Evolutionary conservation across 2,797 vertebrate species (phyloP), one percentile per base, ranked within the genome.

Genomic region (Eospalax fontanierii): DNA sequence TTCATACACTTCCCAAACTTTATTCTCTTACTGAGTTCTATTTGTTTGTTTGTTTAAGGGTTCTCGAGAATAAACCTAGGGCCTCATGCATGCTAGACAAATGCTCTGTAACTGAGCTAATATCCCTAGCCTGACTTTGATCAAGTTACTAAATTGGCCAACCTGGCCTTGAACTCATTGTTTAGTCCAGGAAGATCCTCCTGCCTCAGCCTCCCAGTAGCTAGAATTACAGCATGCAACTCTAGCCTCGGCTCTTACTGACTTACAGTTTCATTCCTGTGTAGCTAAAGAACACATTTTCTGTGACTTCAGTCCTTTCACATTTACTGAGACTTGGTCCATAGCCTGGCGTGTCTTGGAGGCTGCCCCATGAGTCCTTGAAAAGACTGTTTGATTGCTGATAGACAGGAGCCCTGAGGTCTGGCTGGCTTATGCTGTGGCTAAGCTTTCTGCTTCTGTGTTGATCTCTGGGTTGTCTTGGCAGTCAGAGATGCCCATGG

Each of bases 311-410:
- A 1, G 0, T 46, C 14, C 35, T 71, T n/a, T 70, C 8, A 2
- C 4, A 0, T 7, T 26, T 30, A 6, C 14, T 0, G 35, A 26
- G 83, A 16, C 30, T 14, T 7, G 5, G 11, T 35, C 19, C 7
- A 14, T 1, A 18, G 26, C 2, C 65, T 9, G 6, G 10, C 2
- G 3, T 0, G 1, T 22, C 63, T 24, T 14, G 24, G 65, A 57
- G 54, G 11, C 2, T 0, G 0, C 7, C 26, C 59, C 0, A 0
- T 1, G 46, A 38, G 40, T 1, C 0, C 35, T 26, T 2, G 22
- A 18, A 81, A 74, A 19, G 43, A n/a, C 18, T 0, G 1, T 30
- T 30, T 46, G 11, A 66, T 38, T 4, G 18, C 0, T 1, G 54
- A 54, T 38, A 1, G 14, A 4, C 21, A 21, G 19, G 1, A 6